Conservation (phyloP, 2,888 invertebrate genomes). For the Eilema sororculum region DNA sequence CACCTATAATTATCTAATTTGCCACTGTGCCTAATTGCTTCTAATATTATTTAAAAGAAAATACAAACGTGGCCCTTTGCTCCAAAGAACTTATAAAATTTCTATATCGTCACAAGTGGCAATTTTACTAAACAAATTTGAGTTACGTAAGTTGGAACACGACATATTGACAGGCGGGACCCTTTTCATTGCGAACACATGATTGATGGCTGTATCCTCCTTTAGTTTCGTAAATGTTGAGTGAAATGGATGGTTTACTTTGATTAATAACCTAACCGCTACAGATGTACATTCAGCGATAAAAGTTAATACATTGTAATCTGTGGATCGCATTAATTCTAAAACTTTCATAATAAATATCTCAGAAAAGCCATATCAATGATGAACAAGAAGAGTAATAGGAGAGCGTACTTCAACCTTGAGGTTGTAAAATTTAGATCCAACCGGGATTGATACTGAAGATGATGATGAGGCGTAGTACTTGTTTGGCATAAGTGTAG, state of each 20-base stretch:
- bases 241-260: constrained; percentile 39
- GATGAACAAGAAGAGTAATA: too few relatives aligned
- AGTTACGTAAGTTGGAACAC: constrained; percentile 49
- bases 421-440: too few relatives aligned
- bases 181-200: constrained; percentile 54
- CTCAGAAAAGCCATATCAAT: too few relatives aligned
- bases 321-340: neutral
- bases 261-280: constrained; percentile 34
- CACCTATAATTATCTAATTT: too few relatives aligned
- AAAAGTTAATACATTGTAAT: neutral
- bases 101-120: neutral
- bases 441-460: too few relatives aligned
- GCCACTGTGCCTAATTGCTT: too few relatives aligned
- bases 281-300: constrained; percentile 16
- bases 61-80: neutral
- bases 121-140: constrained; percentile 31
- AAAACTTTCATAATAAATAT: too few relatives aligned
- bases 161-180: constrained; percentile 62
- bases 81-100: neutral
- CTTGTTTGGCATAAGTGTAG: neutral
- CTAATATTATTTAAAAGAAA: neutral
- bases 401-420: too few relatives aligned
- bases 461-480: too few relatives aligned
- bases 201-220: constrained; percentile 55
- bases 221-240: constrained; percentile 24